Conservation (phyloP, 2,113 vertebrate genomes). For the Alligator mississippiensis region DNA sequence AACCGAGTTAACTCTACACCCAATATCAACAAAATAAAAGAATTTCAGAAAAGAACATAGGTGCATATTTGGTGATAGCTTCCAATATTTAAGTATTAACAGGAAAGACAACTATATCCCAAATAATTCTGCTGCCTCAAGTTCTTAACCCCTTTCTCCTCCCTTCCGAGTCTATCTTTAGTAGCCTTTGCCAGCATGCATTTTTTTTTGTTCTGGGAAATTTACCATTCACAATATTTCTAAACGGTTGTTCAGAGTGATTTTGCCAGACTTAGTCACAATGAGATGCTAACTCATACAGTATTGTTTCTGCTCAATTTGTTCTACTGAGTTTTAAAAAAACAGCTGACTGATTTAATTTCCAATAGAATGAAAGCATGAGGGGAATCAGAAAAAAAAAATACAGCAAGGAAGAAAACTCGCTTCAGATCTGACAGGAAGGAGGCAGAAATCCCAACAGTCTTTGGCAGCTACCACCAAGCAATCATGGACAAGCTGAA, state of each 20-base stretch:
- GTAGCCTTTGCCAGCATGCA: background rate
- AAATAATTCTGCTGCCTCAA: background rate
- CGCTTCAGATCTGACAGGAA: constrained; percentile 25
- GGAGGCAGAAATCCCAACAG: background rate
- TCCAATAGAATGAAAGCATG: constrained; percentile 11
- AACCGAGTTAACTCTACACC: background rate
- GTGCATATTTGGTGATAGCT: background rate
- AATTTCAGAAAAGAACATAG: background rate
- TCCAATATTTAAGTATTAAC: background rate
- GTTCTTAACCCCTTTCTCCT: background rate
- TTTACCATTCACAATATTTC: too few relatives aligned
- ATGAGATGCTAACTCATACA: background rate
- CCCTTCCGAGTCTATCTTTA: background rate
- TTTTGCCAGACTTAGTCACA: background rate
- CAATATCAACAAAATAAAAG: background rate
- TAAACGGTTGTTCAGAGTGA: background rate
- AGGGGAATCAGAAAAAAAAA: background rate
- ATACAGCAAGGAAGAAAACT: constrained; percentile 27
- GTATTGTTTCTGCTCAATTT: background rate
- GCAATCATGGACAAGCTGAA: constrained; percentile 18
- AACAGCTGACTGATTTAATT: background rate
- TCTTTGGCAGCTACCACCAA: background rate
- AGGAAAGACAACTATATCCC: background rate
- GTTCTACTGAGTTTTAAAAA: background rate
- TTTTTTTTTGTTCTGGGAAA: background rate